These are phyloP conservation scores for Emmelina monodactyla DNA, from an alignment of 2,888 invertebrate species.

Conservation along the genomic window DNA sequence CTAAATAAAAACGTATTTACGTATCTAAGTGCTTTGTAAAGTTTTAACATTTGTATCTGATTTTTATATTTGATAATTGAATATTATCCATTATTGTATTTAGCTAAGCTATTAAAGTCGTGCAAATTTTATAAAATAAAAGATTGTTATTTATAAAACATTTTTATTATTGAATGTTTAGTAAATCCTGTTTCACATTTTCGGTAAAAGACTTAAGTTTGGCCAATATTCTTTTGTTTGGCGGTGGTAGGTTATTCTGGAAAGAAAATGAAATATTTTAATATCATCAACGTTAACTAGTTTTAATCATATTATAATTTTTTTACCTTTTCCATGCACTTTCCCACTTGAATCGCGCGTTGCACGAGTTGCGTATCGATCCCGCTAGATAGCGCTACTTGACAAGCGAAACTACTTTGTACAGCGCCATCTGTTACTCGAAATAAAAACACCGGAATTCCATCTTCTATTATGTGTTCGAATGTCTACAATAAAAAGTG, in stretches of 20 bases:
- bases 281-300: not conserved
- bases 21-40: no score
- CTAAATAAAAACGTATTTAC: no score
- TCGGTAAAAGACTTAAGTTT: conserved; percentile 34
- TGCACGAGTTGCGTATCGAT: conserved; percentile 54
- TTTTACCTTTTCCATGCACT: conserved; percentile 29
- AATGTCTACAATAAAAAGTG: conserved; percentile 53
- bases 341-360: conserved; percentile 56
- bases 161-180: no score
- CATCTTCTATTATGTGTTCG: conserved; percentile 66
- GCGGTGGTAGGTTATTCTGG: conserved; percentile 41
- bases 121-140: not conserved
- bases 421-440: conserved; percentile 69
- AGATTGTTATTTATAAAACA: not conserved
- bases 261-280: conserved; percentile 14
- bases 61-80: no score
- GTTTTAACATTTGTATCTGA: no score
- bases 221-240: conserved; percentile 32
- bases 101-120: no score
- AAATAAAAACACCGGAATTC: conserved; percentile 72
- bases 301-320: not conserved
- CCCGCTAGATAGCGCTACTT: conserved; percentile 70
- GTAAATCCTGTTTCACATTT: conserved; percentile 35
- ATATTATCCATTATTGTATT: no score
- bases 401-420: conserved; percentile 70